Base-by-base conservation (phyloP, 2,888 invertebrate genomes). In the Andrena fulva region DNA sequence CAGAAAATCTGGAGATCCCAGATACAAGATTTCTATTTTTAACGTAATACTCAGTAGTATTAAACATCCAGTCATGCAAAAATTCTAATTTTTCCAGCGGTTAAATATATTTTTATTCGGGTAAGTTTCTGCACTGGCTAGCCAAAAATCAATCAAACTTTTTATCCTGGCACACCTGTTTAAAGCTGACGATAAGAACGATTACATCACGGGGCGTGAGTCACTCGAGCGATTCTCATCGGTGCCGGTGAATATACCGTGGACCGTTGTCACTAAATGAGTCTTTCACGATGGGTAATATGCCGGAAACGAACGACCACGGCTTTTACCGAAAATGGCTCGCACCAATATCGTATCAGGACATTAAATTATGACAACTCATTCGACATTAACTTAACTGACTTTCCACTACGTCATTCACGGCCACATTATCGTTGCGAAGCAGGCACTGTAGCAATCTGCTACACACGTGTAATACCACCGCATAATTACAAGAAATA, bases 141-240 rank as follows among this genome's bases (percentile, higher is more conserved):
- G 33, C n/a, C 5, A 48, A 63, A 69, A 52, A 16, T 70, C n/a
- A 33, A 8, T 56, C 52, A 70, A 72, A 62, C 70, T 66, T 73
- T 62, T 66, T 33, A 29, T 50, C 52, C 33, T 16, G 68, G 59
- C 86, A 84, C 87, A 91, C 89, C 90, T 91, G 89, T 84, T 87
- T 84, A 81, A 80, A 82, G 80, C 63, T 69, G 42, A 78, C 80
- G 86, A 90, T 88, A 87, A 89, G 84, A 74, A 31, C 42, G 77
- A 85, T 88, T 86, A 80, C 88, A 76, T 87, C 87, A 90, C 79
- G 82, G 56, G 27, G 48, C n/a, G 56, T 87, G 87, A 87, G 80
- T 87, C 87, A 87, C 33, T 60, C 54, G 16, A 52, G 56, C 52
- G 80, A 84, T 82, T 82, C 73, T 76, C 60, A 27, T 52, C 24